These are phyloP conservation scores for Littorina saxatilis DNA, from an alignment of 1,140 invertebrate genomes.

Conservation along the genomic window DNA sequence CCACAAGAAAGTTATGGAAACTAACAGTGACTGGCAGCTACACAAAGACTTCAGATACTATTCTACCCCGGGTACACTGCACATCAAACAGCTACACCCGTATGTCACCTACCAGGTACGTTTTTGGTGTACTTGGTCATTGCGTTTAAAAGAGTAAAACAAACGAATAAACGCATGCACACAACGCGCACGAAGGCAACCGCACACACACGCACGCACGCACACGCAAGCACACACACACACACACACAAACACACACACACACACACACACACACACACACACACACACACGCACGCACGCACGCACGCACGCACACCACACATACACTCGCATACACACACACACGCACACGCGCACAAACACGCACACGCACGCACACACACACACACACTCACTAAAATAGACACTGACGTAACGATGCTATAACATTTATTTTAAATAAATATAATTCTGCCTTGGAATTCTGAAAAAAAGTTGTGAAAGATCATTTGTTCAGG, in stretches of 20 bases:
- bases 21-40: conserved; percentile 84
- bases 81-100: conserved; percentile 85
- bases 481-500: too few relatives aligned
- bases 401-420: background rate
- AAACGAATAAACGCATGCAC: too few relatives aligned
- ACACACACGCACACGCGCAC: background rate
- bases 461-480: too few relatives aligned
- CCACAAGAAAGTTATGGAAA: conserved; percentile 85
- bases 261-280: background rate
- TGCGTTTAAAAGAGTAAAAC: background rate
- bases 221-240: too few relatives aligned
- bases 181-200: too few relatives aligned
- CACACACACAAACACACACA: too few relatives aligned
- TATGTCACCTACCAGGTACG: conserved; percentile 91
- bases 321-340: background rate
- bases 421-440: too few relatives aligned
- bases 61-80: conserved; percentile 81
- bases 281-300: background rate
- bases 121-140: background rate
- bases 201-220: too few relatives aligned
- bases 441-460: too few relatives aligned
- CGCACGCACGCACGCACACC: background rate
- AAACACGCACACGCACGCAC: background rate
- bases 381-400: background rate
- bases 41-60: conserved; percentile 83